A percentile compares a stretch with the other conserved stretches of the same genome.
Evolutionary conservation across 2,888 invertebrate genomes (phyloP).

Genomic region (Ceratothoa steindachneri): DNA sequence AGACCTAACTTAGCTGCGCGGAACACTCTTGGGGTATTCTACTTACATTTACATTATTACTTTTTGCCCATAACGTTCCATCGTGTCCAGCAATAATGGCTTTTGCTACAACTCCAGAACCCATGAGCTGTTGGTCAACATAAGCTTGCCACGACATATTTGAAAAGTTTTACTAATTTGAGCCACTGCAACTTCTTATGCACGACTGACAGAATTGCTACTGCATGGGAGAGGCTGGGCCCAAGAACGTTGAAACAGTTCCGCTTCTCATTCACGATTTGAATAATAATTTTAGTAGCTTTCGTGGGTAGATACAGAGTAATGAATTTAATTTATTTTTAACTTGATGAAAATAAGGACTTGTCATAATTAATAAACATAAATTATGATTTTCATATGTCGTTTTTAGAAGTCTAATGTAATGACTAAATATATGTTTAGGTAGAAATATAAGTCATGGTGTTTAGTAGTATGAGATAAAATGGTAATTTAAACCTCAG

Average conservation of each 20-base stretch:
- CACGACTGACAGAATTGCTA: constrained; percentile 15
- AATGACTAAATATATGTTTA: too few species aligned
- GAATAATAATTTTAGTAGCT: too few species aligned
- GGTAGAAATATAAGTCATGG: too few species aligned
- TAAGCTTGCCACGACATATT: constrained; percentile 47
- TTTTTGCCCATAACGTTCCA: constrained; percentile 47
- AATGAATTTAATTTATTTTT: too few species aligned
- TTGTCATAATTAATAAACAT: too few species aligned
- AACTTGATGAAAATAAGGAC: too few species aligned
- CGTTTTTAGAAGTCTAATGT: too few species aligned
- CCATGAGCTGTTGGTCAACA: constrained; percentile 46
- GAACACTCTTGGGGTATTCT: background rate
- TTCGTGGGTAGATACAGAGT: too few species aligned
- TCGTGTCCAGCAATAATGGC: constrained; percentile 47
- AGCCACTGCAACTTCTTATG: constrained; percentile 2
- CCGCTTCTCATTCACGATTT: constrained; percentile 7
- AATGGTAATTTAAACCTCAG: too few species aligned
- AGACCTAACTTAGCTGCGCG: background rate
- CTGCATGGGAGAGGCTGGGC: constrained; percentile 12
- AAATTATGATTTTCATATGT: too few species aligned
- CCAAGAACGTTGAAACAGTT: constrained; percentile 5
- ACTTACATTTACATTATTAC: constrained; percentile 46
- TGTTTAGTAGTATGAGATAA: too few species aligned
- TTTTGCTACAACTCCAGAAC: constrained; percentile 43
- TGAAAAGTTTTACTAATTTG: background rate